phyloP scores from a whole-genome alignment of 2,113 vertebrate genomes.

The Alethe diademata region DNA sequence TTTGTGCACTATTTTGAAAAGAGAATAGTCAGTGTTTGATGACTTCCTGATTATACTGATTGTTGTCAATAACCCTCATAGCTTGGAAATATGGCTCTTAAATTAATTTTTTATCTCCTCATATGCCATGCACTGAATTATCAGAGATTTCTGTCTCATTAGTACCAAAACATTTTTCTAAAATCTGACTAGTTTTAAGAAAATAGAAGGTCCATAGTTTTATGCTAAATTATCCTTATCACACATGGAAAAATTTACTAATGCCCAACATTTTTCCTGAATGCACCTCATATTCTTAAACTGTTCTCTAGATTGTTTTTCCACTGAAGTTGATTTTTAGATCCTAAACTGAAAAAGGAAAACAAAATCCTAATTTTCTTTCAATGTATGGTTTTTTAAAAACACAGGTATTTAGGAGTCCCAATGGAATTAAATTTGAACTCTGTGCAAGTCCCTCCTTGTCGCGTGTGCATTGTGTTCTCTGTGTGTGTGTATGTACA shows the following conservation, averaged over 20 bases:
- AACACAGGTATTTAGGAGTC: not conserved
- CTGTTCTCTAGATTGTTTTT: not conserved
- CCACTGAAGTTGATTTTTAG: not conserved
- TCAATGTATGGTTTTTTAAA: not conserved
- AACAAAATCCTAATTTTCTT: not conserved
- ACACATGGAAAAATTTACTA: not conserved
- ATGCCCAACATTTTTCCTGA: not conserved
- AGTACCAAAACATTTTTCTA: not conserved
- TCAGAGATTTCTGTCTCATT: not conserved
- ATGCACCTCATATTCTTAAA: not conserved
- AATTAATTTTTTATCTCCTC: constrained; percentile 47
- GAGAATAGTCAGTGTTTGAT: not conserved
- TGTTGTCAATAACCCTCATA: not conserved
- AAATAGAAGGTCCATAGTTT: not conserved
- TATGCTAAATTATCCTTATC: not conserved
- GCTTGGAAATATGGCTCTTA: not conserved
- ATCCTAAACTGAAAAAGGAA: not conserved
- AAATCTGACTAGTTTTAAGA: not conserved
- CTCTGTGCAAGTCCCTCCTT: not conserved
- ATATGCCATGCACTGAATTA: not conserved
- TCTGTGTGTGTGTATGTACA: not conserved
- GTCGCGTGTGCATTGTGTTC: accelerated
- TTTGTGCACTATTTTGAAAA: not conserved
- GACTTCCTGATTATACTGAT: not conserved
- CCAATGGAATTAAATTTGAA: not conserved